phyloP scores from a whole-genome alignment of 2,797 vertebrate species.

The Notoglanidium macrostoma region DNA sequence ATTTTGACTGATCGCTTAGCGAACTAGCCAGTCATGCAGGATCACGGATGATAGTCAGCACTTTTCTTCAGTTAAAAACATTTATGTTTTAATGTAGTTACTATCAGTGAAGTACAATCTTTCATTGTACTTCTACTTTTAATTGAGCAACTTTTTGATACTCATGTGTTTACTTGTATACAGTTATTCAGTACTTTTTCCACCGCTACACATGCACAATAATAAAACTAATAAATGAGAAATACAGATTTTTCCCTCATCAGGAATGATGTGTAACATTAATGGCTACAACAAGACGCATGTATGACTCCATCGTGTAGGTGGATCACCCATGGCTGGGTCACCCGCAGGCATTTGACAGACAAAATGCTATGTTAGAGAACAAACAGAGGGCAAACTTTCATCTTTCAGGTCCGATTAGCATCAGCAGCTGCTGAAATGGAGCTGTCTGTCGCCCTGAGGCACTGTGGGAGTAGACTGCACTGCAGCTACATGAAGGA shows the following conservation, averaged over 20 bases:
- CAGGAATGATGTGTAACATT: neutral
- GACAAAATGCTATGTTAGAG: constrained; percentile 66
- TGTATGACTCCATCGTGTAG: neutral
- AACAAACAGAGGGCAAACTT: constrained; percentile 77
- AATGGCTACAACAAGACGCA: too few species aligned
- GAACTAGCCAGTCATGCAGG: neutral
- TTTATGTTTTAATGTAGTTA: too few species aligned
- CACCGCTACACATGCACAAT: neutral
- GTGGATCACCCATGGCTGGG: constrained; percentile 38
- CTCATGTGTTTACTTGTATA: too few species aligned
- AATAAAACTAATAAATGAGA: neutral
- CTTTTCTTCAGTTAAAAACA: neutral
- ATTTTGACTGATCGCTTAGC: neutral
- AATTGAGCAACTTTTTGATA: neutral
- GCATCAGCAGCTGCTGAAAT: constrained; percentile 67
- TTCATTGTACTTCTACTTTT: neutral
- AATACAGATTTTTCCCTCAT: neutral
- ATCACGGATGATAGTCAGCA: neutral
- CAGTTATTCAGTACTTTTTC: neutral
- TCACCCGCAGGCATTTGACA: constrained; percentile 62
- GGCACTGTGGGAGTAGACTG: constrained; percentile 55
- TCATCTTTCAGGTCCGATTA: constrained; percentile 72
- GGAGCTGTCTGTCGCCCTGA: constrained; percentile 69
- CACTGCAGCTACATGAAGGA: constrained; percentile 56
- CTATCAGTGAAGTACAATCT: too few species aligned